Conservation (phyloP, 2,113 vertebrate species). For the Pagrus major region DNA sequence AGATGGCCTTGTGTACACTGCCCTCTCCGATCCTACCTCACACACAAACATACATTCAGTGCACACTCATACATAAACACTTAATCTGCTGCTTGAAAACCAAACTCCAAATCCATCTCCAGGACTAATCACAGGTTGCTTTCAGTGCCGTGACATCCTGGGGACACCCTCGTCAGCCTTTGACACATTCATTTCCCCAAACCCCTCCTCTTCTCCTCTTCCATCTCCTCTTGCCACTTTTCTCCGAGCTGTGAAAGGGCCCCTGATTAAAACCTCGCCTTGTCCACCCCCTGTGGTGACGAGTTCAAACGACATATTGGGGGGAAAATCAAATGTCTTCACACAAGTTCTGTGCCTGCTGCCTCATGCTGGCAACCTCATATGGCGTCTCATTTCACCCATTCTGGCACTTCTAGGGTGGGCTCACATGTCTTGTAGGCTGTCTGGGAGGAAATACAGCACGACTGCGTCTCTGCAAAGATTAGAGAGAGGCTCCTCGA, state of each 20-base stretch:
- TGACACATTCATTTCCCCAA: conserved; percentile 70
- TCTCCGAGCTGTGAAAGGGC: conserved; percentile 61
- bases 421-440: neutral
- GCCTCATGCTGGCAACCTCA: conserved; percentile 15
- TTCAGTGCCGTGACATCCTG: conserved; percentile 44
- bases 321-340: conserved; percentile 46
- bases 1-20: neutral
- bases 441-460: conserved; percentile 22
- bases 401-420: conserved; percentile 18
- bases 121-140: conserved; percentile 63
- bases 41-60: neutral
- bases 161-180: conserved; percentile 25
- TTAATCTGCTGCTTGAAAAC: conserved; percentile 46
- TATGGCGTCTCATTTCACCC: conserved; percentile 43
- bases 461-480: conserved; percentile 16
- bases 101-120: conserved; percentile 53
- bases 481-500: conserved; percentile 13
- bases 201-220: conserved; percentile 24
- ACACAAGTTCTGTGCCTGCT: conserved; percentile 4
- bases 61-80: conserved; percentile 22
- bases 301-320: conserved; percentile 40
- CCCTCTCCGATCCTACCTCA: neutral
- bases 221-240: conserved; percentile 52
- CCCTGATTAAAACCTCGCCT: conserved; percentile 64
- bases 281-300: conserved; percentile 60